Evolutionary conservation across 1,140 invertebrate genomes (phyloP).

Genomic region (Trinorchestia longiramus): DNA sequence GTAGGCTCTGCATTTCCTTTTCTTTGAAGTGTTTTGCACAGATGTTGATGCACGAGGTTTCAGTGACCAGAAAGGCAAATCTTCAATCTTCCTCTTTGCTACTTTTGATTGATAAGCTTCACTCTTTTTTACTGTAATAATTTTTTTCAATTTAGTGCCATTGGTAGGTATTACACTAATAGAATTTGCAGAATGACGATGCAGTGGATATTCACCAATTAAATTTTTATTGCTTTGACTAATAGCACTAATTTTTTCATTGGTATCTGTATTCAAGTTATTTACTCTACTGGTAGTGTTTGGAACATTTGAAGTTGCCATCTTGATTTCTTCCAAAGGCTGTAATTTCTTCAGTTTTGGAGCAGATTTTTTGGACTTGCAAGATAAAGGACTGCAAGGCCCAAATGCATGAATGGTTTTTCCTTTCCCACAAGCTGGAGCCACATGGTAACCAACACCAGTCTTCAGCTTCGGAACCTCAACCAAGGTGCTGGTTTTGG

Average conservation of each 20-base stretch:
- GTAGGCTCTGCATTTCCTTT: slow-evolving; percentile 61
- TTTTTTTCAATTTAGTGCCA: not conserved
- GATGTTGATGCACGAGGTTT: not conserved
- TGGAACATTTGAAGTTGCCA: not conserved
- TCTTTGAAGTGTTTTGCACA: not conserved
- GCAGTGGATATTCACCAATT: not conserved
- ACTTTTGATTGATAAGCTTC: not conserved
- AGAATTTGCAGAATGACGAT: not conserved
- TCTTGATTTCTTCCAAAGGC: not conserved
- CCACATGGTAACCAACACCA: not conserved
- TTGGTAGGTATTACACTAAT: not conserved
- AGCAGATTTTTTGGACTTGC: not conserved
- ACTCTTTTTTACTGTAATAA: not conserved
- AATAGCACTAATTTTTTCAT: not conserved
- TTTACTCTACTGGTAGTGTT: not conserved
- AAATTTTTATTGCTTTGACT: not conserved
- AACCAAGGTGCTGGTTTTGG: not conserved
- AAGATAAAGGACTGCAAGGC: not conserved
- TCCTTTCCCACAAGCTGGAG: not conserved
- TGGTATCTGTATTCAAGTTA: not conserved
- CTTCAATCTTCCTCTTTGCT: not conserved
- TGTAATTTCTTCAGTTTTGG: not conserved
- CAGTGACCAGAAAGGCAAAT: slow-evolving; percentile 27
- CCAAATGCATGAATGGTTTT: not conserved
- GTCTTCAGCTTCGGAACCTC: not conserved